Base-by-base conservation (phyloP, 2,888 invertebrate genomes). In the Mechanitis messenoides region DNA sequence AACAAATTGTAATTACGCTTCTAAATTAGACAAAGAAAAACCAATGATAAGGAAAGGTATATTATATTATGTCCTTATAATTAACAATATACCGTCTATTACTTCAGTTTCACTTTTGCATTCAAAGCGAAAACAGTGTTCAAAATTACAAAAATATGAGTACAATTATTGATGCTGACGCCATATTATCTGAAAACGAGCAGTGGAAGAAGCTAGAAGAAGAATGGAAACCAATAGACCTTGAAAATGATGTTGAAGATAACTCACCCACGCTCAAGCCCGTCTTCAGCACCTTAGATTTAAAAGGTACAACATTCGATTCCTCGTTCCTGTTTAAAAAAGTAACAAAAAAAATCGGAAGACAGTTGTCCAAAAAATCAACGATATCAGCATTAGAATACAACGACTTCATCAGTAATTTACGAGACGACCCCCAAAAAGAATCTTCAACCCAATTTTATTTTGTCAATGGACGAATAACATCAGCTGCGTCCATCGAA, bases 201-300 rank as follows among this genome's bases (percentile, higher is more conserved):
- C 77, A 88, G 60, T 88, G 88, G 88, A 78, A 69, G 67, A 78
- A 81, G 46, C 73, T 89, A 2, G 85, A 86, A 62, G 79, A 85
- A 65, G 77, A 83, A 66, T 89, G 88, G 88, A 74, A 79, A 45
- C 83, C 88, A 3, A 72, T 89, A 2, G 88, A 89, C 68, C 70
- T 89, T 2, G 87, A 88, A 55, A 83, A 80, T 0, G 86, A 88
- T 38, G 55, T 58, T 80, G 85, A 66, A 78, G 86, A 62, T 4
- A 68, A 70, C 12, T n/a, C 60, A 11, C 68, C 69, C 0, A 73
- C 65, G 56, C 47, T 83, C 0, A 74, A 71, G 56, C 76, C 81
- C 0, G 81, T 77, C 42, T 79, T 85, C 72, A 85, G 86, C 59
- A 77, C 80, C 0, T 68, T 86, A 31, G 86, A 89, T 58, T 65